phyloP scores from a whole-genome alignment of 2,113 vertebrate genomes.

The Phainopepla nitens region DNA sequence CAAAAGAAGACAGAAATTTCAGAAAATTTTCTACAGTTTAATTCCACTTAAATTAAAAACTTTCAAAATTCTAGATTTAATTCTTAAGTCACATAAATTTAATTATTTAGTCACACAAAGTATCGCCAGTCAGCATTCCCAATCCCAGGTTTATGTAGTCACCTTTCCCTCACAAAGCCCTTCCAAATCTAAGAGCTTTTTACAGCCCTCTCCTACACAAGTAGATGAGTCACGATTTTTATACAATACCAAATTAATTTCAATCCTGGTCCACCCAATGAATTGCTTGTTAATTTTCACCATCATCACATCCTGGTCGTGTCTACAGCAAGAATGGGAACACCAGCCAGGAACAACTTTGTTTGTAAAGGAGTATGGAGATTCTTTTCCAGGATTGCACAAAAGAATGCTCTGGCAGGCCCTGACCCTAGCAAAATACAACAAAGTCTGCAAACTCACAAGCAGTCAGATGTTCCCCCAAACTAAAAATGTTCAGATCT shows the following conservation, averaged over 20 bases:
- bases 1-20: not conserved
- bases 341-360: not conserved
- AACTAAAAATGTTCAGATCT: constrained; percentile 2
- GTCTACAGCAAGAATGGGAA: not conserved
- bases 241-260: not conserved
- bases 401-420: constrained; percentile 12
- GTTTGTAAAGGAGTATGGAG: not conserved
- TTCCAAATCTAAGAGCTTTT: not conserved
- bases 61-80: not conserved
- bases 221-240: not conserved
- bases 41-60: not conserved
- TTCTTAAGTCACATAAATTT: not conserved
- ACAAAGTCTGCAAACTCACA: constrained; percentile 8
- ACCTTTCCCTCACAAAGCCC: not conserved
- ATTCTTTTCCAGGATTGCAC: constrained; percentile 18
- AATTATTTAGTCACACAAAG: not conserved
- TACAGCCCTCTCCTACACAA: not conserved
- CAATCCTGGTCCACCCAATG: not conserved
- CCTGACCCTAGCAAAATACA: constrained; percentile 1
- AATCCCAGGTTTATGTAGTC: not conserved
- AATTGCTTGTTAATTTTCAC: not conserved
- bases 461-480: constrained; percentile 41
- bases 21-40: not conserved
- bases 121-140: not conserved
- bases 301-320: not conserved